These are phyloP conservation scores for rabbit (Oryctolagus cuniculus) DNA, from an alignment of 2,113 vertebrate species.

Conservation along the genomic window DNA sequence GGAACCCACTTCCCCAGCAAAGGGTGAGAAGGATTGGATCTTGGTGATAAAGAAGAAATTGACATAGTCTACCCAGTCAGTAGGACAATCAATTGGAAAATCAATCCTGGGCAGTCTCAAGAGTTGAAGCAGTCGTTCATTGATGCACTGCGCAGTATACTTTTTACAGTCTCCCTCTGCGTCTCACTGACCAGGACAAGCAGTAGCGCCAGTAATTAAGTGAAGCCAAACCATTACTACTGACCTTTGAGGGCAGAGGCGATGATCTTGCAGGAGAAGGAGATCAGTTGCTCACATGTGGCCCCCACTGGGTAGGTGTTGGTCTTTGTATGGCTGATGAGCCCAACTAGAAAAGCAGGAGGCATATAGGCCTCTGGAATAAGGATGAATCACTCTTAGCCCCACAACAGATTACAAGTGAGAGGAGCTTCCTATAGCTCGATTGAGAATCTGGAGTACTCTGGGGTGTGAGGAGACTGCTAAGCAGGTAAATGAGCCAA, in stretches of 20 bases:
- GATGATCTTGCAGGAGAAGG: no score
- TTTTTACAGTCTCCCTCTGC: neutral
- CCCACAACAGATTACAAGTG: neutral
- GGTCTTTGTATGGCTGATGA: neutral
- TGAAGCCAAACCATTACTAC: neutral
- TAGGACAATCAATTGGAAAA: neutral
- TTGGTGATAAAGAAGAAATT: neutral
- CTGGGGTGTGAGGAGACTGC: neutral
- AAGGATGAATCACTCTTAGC: neutral
- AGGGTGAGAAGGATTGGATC: neutral
- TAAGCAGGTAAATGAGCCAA: neutral
- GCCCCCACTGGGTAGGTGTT: neutral
- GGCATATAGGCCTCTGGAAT: neutral
- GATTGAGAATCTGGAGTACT: neutral
- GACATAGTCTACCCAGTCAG: neutral
- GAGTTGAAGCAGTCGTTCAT: neutral
- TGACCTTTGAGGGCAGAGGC: neutral
- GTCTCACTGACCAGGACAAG: neutral
- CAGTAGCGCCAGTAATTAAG: neutral
- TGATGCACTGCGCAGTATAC: neutral
- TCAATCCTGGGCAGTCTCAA: neutral
- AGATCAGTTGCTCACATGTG: neutral
- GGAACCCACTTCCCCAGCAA: neutral
- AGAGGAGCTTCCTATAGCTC: no score
- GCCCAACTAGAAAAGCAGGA: neutral